A percentile compares a stretch with the other conserved stretches of the same genome.
These are phyloP conservation scores for Julus scanicus DNA, from an alignment of 2,888 invertebrate species.

Conservation along the genomic window DNA sequence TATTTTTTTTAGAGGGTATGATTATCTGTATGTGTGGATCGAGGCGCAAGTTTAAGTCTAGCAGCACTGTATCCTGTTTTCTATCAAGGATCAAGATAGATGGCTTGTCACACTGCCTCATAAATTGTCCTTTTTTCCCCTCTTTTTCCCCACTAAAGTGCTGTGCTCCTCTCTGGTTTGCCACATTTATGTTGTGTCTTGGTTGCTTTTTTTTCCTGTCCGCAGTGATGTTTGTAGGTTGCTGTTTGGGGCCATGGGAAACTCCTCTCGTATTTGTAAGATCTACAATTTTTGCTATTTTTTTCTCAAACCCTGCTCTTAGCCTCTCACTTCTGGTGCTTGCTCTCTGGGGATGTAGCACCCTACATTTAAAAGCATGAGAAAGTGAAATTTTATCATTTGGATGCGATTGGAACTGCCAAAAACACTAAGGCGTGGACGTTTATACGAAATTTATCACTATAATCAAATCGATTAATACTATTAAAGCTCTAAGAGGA, in stretches of 20 bases:
- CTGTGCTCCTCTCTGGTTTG: constrained; percentile 23
- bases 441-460: too few relatives aligned
- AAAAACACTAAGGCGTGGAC: too few relatives aligned
- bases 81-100: constrained; percentile 38
- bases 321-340: not conserved
- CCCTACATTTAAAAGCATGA: not conserved
- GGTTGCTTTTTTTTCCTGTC: constrained; percentile 1
- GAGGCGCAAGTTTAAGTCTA: not conserved
- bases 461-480: too few relatives aligned
- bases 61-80: constrained; percentile 45
- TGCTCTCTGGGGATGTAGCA: not conserved
- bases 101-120: constrained; percentile 45
- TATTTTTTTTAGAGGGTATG: not conserved
- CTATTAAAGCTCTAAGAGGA: too few relatives aligned
- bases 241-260: constrained; percentile 29
- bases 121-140: constrained; percentile 46
- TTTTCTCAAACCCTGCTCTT: not conserved
- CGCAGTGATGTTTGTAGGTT: constrained; percentile 24
- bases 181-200: constrained; percentile 43
- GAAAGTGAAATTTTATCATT: too few relatives aligned
- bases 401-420: too few relatives aligned
- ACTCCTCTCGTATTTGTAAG: constrained; percentile 26
- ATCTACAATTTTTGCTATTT: constrained; percentile 12
- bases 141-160: constrained; percentile 11
- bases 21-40: not conserved